These are phyloP conservation scores for Phanerotoma sp. DNA, from an alignment of 2,888 invertebrate genomes.

Conservation along the genomic window DNA sequence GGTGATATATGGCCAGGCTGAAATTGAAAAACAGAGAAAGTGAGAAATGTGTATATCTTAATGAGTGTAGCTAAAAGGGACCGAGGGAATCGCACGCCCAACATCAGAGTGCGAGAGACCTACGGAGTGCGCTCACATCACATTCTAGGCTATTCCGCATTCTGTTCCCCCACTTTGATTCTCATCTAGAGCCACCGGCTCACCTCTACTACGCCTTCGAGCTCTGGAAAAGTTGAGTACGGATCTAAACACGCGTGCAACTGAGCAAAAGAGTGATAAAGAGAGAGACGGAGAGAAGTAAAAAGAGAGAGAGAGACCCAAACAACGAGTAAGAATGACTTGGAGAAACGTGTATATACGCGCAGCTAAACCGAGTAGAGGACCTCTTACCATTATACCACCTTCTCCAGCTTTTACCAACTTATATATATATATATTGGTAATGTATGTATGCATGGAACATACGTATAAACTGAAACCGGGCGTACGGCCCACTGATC, in stretches of 20 bases:
- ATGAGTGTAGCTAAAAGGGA: conserved; percentile 6
- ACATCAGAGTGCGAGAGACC: conserved; percentile 32
- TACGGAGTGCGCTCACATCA: conserved; percentile 53
- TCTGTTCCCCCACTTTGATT: conserved; percentile 54
- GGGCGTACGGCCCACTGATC: conserved; percentile 18
- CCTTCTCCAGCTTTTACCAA: conserved; percentile 21
- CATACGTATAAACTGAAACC: not conserved
- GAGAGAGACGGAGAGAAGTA: not conserved
- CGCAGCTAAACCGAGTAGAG: conserved; percentile 15
- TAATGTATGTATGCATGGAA: too few species aligned
- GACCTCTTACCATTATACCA: conserved; percentile 27
- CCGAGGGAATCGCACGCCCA: conserved; percentile 26
- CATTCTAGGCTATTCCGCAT: conserved; percentile 59
- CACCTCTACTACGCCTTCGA: conserved; percentile 45
- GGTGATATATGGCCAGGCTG: not conserved
- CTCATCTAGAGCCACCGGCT: conserved; percentile 48
- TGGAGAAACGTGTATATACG: conserved; percentile 4
- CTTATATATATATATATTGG: conserved; percentile 19
- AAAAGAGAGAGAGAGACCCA: not conserved
- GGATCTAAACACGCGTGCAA: not conserved
- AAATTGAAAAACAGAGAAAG: conserved; percentile 2
- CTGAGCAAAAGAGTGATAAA: not conserved
- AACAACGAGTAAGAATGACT: not conserved
- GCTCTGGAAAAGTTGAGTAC: conserved; percentile 24
- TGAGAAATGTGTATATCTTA: conserved; percentile 9